Evolutionary conservation across 2,113 vertebrate genomes (phyloP), one percentile per base, ranked within the genome.

Genomic region (Conger conger): DNA sequence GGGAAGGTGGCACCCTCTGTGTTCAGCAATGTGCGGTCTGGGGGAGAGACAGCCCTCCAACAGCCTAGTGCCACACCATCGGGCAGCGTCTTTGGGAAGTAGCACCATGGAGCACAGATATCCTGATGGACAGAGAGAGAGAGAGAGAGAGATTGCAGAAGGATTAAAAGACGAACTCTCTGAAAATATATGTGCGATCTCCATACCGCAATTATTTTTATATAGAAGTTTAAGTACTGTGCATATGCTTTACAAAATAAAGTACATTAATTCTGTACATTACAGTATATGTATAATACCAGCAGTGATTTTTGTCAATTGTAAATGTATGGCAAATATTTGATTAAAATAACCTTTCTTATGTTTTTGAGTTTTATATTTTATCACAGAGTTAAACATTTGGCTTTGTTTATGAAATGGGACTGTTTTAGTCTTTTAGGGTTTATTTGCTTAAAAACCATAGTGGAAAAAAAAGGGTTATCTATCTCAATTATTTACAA

Each of bases 1-100:
- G 98, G 98, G 0, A 93, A 92, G 2, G 93, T 92, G 0, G 98
- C 98, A 50, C 97, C 98, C 0, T 99, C 98, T 0, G 87, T 99
- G 73, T 99, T 99, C 93, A 98, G 97, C 85, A 88, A 89, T 0
- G 90, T 91, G 81, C 95, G 97, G 87, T 94, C 96, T 0, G 97
- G 98, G 16, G 86, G 87, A 0, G 98, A 99, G 93, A 99, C 98
- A 0, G 96, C 92, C 76, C 94, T 99, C 50, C 93, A 95, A 36
- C 96, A 97, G 57, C 94, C 95, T 0, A 94, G 92, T 87, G 40
- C 36, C 54, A 17, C 88, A 38, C 95, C 96, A 0, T 90, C 96
- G 82, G 95, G 95, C 92, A 99, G 97, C 0, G 94, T 97, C 84
- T 98, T 99, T 87, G 94, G 95, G 89, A 98, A 96, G 94, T 86